Conservation (phyloP, 2,888 invertebrate genomes). For the Agrypnus murinus region DNA sequence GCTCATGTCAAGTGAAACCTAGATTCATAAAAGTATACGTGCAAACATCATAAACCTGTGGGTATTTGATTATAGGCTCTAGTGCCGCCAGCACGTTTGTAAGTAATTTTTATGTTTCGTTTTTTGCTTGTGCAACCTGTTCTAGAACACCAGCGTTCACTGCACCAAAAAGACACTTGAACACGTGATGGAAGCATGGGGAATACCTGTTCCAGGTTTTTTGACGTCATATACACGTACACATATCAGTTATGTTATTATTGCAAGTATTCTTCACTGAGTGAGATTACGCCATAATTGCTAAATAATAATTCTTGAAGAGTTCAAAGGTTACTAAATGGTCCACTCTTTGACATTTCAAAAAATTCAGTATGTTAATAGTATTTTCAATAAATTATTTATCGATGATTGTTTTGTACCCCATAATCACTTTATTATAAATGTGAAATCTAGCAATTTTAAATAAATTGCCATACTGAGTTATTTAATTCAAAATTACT, state of each 20-base stretch:
- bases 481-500: too few species aligned
- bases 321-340: too few species aligned
- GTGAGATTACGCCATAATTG: too few species aligned
- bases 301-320: too few species aligned
- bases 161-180: slow-evolving; percentile 30
- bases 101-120: slow-evolving; percentile 24
- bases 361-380: too few species aligned
- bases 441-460: too few species aligned
- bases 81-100: slow-evolving; percentile 22
- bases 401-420: too few species aligned
- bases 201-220: slow-evolving; percentile 29
- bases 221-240: slow-evolving; percentile 35
- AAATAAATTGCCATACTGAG: too few species aligned
- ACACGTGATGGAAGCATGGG: slow-evolving; percentile 31
- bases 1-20: neutral
- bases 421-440: too few species aligned
- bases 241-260: slow-evolving; percentile 6
- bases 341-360: too few species aligned
- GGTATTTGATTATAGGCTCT: slow-evolving; percentile 19
- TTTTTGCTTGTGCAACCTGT: slow-evolving; percentile 35
- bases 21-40: slow-evolving; percentile 1
- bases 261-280: too few species aligned
- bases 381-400: too few species aligned
- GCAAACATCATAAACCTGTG: slow-evolving; percentile 16
- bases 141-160: slow-evolving; percentile 35